A percentile compares a stretch with the other conserved stretches of the same genome.
phyloP scores from a whole-genome alignment of 2,113 vertebrate species.

The Eubucco bourcierii region DNA sequence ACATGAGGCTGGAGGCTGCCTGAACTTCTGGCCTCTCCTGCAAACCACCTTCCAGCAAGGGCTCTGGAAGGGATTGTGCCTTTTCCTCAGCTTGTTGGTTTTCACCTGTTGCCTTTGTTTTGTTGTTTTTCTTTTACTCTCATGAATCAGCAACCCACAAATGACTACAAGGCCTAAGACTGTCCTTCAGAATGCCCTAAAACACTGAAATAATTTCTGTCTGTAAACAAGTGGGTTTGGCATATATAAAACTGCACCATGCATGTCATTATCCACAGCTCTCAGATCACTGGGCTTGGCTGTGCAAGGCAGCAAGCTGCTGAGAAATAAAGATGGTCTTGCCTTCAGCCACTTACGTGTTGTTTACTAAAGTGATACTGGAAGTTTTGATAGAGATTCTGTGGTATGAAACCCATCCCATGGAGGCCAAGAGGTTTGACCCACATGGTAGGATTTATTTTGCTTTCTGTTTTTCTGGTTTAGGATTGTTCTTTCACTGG shows the following conservation, averaged over 20 bases:
- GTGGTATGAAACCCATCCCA: background rate
- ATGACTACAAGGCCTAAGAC: background rate
- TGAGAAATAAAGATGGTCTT: background rate
- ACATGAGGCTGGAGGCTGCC: background rate
- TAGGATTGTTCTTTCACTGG: conserved; percentile 29
- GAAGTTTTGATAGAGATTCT: background rate
- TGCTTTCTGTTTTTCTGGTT: conserved; percentile 30
- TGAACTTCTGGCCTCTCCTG: background rate
- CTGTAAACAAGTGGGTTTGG: conserved; percentile 34
- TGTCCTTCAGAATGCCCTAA: background rate
- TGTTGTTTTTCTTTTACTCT: background rate
- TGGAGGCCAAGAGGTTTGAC: conserved; percentile 28
- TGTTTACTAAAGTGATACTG: background rate
- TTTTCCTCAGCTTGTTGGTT: background rate
- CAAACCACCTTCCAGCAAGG: background rate
- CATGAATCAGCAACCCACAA: background rate
- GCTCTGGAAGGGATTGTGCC: background rate
- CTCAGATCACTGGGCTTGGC: background rate
- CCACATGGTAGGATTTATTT: background rate
- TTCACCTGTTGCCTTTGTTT: conserved; percentile 6
- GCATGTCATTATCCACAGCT: conserved; percentile 20
- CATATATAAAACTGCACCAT: background rate
- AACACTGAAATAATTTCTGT: background rate
- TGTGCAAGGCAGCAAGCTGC: conserved; percentile 6
- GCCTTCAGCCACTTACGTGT: background rate